Evolutionary conservation across 2,888 invertebrate species (phyloP).

Genomic region (Agrotis segetum): DNA sequence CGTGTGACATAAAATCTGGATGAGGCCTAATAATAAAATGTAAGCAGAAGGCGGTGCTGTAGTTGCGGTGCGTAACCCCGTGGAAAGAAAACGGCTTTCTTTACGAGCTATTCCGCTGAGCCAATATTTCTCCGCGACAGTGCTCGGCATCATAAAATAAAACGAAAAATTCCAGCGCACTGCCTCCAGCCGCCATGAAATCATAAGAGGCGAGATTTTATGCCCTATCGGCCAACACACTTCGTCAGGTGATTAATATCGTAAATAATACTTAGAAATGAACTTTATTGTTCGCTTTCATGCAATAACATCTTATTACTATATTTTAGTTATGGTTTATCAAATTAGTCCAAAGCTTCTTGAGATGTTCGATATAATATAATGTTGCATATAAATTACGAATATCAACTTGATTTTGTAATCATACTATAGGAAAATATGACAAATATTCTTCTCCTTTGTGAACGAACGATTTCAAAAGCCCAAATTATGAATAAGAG

Average conservation of each 20-base stretch:
- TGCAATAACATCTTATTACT: not conserved
- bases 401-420: too few relatives aligned
- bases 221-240: constrained; percentile 82
- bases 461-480: constrained; percentile 3
- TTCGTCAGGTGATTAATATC: constrained; percentile 85
- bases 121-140: constrained; percentile 91
- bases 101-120: constrained; percentile 91
- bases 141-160: constrained; percentile 91
- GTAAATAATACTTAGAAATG: constrained; percentile 65
- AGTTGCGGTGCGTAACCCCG: constrained; percentile 88
- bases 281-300: constrained; percentile 34
- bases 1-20: constrained; percentile 72
- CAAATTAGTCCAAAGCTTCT: not conserved
- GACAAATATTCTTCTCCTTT: not conserved
- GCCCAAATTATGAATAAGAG: constrained; percentile 3
- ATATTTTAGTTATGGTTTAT: not conserved
- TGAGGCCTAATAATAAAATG: constrained; percentile 81
- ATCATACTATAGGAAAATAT: not conserved
- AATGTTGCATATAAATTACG: not conserved
- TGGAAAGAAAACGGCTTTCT: constrained; percentile 89
- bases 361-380: not conserved
- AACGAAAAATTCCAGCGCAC: constrained; percentile 90
- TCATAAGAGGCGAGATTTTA: constrained; percentile 90
- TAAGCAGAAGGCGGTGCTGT: constrained; percentile 78
- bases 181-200: constrained; percentile 87